Evolutionary conservation across 1,140 invertebrate genomes (phyloP).

Genomic region (Papilio dardanus): DNA sequence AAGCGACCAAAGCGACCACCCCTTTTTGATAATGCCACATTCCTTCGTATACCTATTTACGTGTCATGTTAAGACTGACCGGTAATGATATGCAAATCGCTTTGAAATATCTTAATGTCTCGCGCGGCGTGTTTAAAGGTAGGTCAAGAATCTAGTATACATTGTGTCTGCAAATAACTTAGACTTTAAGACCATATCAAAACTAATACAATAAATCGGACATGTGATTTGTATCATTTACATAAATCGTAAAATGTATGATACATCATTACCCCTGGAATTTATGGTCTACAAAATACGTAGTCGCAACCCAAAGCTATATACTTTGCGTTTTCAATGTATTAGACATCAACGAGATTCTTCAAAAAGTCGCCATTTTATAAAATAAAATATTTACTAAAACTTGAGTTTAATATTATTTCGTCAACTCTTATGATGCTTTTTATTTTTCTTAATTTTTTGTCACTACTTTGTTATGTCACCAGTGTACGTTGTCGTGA

Average conservation of each 20-base stretch:
- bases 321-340: background rate
- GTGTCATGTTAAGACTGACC: slow-evolving; percentile 43
- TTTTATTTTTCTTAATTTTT: background rate
- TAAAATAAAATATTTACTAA: background rate
- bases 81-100: slow-evolving; percentile 35
- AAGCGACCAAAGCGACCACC: slow-evolving; percentile 46
- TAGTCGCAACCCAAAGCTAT: background rate
- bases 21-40: slow-evolving; percentile 57
- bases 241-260: background rate
- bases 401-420: too few relatives aligned
- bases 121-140: background rate
- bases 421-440: background rate
- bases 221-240: slow-evolving; percentile 17
- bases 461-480: background rate
- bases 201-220: slow-evolving; percentile 17
- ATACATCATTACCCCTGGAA: background rate
- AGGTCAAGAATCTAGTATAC: slow-evolving; percentile 20
- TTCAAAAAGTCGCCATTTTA: background rate
- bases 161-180: slow-evolving; percentile 17
- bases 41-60: slow-evolving; percentile 49
- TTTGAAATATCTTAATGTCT: slow-evolving; percentile 31
- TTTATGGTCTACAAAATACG: too few relatives aligned
- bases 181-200: background rate
- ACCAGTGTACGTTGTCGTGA: background rate
- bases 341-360: slow-evolving; percentile 39